Base-by-base conservation (phyloP, 1,140 invertebrate genomes). In the Musca domestica region DNA sequence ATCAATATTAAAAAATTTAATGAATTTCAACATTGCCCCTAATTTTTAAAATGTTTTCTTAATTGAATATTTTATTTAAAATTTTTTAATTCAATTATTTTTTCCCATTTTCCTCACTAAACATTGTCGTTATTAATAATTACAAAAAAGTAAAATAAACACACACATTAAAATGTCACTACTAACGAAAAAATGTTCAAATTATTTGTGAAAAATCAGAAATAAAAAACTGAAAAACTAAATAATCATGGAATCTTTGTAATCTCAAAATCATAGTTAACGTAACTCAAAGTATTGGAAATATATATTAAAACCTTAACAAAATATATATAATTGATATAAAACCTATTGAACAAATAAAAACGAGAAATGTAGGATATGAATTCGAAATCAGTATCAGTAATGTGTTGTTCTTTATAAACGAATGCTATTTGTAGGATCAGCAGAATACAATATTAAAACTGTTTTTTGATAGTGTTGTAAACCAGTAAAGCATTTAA, bases 401-500 rank as follows among this genome's bases (percentile, higher is more conserved):
- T 9, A 5, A 41, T 51, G 20, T 51, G 20, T 51, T 22, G 48
- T 20, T 51, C 48, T 1, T 51, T 51, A 51, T 19, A 19, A 19
- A 51, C 20, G n/a, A 19, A 51, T 51, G 48, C 17, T 51, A 51
- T 51, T 51, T 51, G 48, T 51, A 51, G 48, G 6, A 3, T 5
- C 6, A 51, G 20, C 19, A 51, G 4, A 17, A 51, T 10, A 51
- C 2, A 51, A 51, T 41, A 41, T 41, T 5, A 41, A 41, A n/a
- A 41, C 4, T 41, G 34, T 41, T 41, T 41, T 51, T 25, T 30
- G 23, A 27, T 58, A 58, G 25, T 27, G 27, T 58, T 58, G n/a
- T 34, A 41, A 41, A 34, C 56, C 56, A 61, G 56, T 61, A 41
- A 61, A 34, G 56, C 56, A 61, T 61, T 61, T 61, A 61, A 61